Evolutionary conservation across 2,113 vertebrate genomes (phyloP).

Genomic region (Gyps fulvus): DNA sequence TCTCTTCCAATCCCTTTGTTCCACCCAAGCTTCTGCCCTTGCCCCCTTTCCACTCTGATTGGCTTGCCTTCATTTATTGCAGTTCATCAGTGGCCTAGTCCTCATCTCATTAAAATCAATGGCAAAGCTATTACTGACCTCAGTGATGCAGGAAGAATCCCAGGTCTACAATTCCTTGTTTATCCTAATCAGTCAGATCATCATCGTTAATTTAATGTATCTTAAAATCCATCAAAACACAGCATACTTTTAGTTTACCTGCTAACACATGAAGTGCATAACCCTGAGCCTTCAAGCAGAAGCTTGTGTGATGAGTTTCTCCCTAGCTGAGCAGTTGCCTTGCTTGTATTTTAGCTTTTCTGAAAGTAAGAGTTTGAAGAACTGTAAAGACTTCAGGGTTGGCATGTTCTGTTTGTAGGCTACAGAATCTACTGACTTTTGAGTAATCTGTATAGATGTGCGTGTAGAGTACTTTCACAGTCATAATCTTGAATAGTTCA

Average conservation of each 20-base stretch:
- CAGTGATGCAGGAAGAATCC: not conserved
- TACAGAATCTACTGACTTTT: not conserved
- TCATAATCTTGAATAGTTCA: conserved; percentile 37
- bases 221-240: conserved; percentile 21
- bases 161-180: not conserved
- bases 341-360: not conserved
- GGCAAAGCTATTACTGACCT: not conserved
- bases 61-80: not conserved
- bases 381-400: not conserved
- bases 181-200: conserved; percentile 6
- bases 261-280: not conserved
- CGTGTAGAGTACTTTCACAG: not conserved
- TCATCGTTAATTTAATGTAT: not conserved
- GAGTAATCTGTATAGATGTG: conserved; percentile 26
- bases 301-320: not conserved
- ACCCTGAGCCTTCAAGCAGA: not conserved
- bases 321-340: not conserved
- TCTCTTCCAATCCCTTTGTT: not conserved
- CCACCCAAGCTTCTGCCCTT: not conserved
- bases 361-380: not conserved
- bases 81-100: not conserved
- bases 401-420: not conserved
- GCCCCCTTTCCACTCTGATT: not conserved
- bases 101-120: conserved; percentile 1
- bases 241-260: not conserved